phyloP scores from a whole-genome alignment of 1,140 invertebrate genomes.

The Drosophila melanica region DNA sequence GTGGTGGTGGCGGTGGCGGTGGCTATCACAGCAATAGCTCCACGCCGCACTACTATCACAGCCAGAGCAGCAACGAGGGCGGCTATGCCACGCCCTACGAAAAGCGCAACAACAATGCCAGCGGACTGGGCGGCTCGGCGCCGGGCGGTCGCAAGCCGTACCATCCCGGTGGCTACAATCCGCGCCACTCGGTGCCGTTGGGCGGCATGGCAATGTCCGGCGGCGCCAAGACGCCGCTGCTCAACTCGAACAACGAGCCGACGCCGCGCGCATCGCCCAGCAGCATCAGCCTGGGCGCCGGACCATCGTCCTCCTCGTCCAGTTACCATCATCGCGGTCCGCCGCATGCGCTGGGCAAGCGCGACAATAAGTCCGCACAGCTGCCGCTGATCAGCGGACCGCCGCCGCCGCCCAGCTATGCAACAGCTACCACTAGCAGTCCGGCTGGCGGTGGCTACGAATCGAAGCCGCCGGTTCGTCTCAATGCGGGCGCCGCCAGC shows the following conservation, averaged over 20 bases:
- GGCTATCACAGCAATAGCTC: constrained; percentile 78
- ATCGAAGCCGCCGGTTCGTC: constrained; percentile 70
- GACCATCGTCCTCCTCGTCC: constrained; percentile 26
- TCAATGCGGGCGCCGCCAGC: constrained; percentile 73
- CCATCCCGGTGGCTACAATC: constrained; percentile 75
- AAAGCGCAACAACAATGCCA: constrained; percentile 74
- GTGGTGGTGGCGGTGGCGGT: constrained; percentile 22
- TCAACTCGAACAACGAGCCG: constrained; percentile 74
- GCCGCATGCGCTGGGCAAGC: constrained; percentile 63
- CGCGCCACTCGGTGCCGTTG: constrained; percentile 63
- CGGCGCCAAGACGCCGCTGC: constrained; percentile 64
- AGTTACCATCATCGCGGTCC: constrained; percentile 54
- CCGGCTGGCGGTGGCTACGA: constrained; percentile 43
- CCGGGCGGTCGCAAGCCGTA: constrained; percentile 56
- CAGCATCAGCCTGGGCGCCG: constrained; percentile 57
- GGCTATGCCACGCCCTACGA: constrained; percentile 60
- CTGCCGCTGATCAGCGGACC: constrained; percentile 74
- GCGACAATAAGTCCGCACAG: constrained; percentile 70
- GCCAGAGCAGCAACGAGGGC: constrained; percentile 62
- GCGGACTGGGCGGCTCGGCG: constrained; percentile 8
- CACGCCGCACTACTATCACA: constrained; percentile 72
- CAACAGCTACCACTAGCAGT: constrained; percentile 39
- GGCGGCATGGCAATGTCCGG: constrained; percentile 51
- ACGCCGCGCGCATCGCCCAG: constrained; percentile 75
- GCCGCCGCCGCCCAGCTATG: constrained; percentile 71